phyloP scores from a whole-genome alignment of 23 tunicate genomes.

The Trididemnum miniatum region DNA sequence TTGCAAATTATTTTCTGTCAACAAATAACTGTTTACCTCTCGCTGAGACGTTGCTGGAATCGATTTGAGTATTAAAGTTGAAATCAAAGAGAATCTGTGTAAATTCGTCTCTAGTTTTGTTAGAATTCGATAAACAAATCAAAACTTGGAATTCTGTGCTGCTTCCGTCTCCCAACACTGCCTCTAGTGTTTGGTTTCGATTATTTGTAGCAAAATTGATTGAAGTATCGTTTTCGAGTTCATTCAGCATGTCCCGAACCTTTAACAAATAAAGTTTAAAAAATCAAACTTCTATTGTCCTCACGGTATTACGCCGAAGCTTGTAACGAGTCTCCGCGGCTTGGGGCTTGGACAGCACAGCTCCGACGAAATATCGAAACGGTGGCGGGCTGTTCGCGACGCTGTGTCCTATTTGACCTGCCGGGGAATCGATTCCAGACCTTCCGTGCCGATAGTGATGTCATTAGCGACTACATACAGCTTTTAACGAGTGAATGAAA shows the following conservation, averaged over 20 bases:
- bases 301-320: too few relatives aligned
- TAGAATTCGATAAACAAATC: slow-evolving; percentile 9
- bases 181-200: not conserved
- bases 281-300: too few relatives aligned
- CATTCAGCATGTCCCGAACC: slow-evolving; percentile 5
- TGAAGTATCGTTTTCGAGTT: not conserved
- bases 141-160: not conserved
- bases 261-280: not conserved
- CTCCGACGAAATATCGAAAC: too few relatives aligned
- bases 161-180: not conserved
- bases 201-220: not conserved
- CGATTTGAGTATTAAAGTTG: not conserved
- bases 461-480: too few relatives aligned
- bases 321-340: too few relatives aligned
- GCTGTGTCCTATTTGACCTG: too few relatives aligned
- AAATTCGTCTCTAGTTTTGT: not conserved
- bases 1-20: not conserved
- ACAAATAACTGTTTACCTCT: not conserved
- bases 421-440: too few relatives aligned
- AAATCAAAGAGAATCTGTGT: not conserved
- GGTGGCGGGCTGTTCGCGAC: too few relatives aligned
- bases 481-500: too few relatives aligned
- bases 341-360: too few relatives aligned
- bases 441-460: too few relatives aligned
- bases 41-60: not conserved